phyloP scores from a whole-genome alignment of 1,140 invertebrate genomes.

The Achroia grisella region DNA sequence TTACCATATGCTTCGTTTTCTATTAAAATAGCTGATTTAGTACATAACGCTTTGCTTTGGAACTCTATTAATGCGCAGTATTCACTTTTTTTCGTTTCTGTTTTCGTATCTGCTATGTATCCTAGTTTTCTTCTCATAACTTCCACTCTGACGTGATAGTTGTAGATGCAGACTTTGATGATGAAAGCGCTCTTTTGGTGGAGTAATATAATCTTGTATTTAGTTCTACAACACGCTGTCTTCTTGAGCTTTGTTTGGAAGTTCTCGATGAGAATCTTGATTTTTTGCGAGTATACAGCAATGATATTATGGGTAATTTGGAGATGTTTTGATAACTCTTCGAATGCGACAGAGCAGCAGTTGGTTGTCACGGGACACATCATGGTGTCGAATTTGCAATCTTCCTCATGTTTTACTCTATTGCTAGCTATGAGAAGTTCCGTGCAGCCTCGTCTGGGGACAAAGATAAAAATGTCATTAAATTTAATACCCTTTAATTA shows the following conservation, averaged over 20 bases:
- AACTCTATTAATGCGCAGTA: slow-evolving; percentile 65
- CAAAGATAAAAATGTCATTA: neutral
- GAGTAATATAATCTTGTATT: slow-evolving; percentile 62
- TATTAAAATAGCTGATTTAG: slow-evolving; percentile 60
- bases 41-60: slow-evolving; percentile 56
- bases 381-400: slow-evolving; percentile 63
- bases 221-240: slow-evolving; percentile 58
- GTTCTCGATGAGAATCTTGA: slow-evolving; percentile 67
- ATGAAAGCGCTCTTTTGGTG: slow-evolving; percentile 65
- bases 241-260: slow-evolving; percentile 65
- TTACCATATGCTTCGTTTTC: slow-evolving; percentile 63
- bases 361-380: slow-evolving; percentile 56
- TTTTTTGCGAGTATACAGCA: slow-evolving; percentile 62
- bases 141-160: slow-evolving; percentile 62
- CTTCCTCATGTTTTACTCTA: slow-evolving; percentile 59
- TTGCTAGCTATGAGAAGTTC: slow-evolving; percentile 45
- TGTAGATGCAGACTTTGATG: slow-evolving; percentile 67
- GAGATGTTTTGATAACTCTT: slow-evolving; percentile 55
- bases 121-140: slow-evolving; percentile 58
- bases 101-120: slow-evolving; percentile 50
- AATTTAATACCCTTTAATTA: too few species aligned
- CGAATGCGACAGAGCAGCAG: slow-evolving; percentile 56
- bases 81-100: slow-evolving; percentile 54
- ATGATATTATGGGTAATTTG: slow-evolving; percentile 56
- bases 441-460: slow-evolving; percentile 58